phyloP scores from a whole-genome alignment of 2,888 invertebrate genomes.

The Agrenia bidenticulata region DNA sequence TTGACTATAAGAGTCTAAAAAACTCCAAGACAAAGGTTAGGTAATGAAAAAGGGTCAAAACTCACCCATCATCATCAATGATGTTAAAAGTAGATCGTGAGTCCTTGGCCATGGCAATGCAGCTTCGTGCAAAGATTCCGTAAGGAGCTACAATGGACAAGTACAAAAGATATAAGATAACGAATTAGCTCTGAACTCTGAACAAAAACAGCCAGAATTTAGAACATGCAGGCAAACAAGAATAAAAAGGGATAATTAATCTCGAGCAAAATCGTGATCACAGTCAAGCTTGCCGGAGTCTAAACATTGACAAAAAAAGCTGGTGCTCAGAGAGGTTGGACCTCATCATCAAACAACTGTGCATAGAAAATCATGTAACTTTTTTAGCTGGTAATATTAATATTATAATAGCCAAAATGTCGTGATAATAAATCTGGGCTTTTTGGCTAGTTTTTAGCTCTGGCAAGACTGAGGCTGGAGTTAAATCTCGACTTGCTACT shows the following conservation, averaged over 20 bases:
- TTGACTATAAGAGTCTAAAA: neutral
- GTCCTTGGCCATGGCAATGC: constrained; percentile 95
- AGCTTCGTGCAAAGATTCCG: constrained; percentile 91
- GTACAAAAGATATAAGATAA: constrained; percentile 22
- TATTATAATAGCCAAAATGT: too few relatives aligned
- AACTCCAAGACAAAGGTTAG: neutral
- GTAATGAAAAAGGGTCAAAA: constrained; percentile 17
- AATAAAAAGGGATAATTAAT: constrained; percentile 20
- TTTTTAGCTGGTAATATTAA: too few relatives aligned
- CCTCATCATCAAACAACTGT: too few relatives aligned
- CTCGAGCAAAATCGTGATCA: constrained; percentile 13
- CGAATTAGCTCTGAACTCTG: neutral
- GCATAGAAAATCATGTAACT: too few relatives aligned
- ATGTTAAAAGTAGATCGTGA: constrained; percentile 94
- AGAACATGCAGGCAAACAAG: constrained; percentile 21
- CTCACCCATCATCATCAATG: constrained; percentile 88
- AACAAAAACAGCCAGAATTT: constrained; percentile 13
- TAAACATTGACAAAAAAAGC: neutral
- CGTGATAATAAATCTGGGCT: too few relatives aligned
- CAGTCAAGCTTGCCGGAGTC: neutral
- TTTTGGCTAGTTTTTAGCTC: too few relatives aligned
- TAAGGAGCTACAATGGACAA: constrained; percentile 72
- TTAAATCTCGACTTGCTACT: too few relatives aligned
- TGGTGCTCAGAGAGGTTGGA: too few relatives aligned
- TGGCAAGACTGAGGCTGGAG: too few relatives aligned